Conservation (phyloP, 2,797 vertebrate genomes). For the Poeciliopsis paucimaculata region DNA sequence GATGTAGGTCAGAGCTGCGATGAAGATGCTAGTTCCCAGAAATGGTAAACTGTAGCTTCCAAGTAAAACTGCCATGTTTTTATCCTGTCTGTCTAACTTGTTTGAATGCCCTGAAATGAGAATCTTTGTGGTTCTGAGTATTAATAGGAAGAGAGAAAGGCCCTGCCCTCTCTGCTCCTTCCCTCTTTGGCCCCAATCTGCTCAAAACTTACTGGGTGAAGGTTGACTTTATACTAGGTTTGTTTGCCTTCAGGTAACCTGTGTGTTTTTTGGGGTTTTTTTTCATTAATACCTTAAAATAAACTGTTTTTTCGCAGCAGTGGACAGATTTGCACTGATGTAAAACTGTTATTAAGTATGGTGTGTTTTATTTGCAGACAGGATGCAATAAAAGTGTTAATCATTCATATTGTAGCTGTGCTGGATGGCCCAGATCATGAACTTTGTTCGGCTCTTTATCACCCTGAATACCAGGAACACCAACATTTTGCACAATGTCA, state of each 20-base stretch:
- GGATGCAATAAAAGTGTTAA: slow-evolving; percentile 32
- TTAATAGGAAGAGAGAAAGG: not conserved
- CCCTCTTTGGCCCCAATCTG: not conserved
- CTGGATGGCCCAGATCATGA: not conserved
- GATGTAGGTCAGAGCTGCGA: slow-evolving; percentile 64
- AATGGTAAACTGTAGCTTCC: slow-evolving; percentile 48
- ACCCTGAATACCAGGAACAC: not conserved
- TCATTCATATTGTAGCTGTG: slow-evolving; percentile 41
- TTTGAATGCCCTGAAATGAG: not conserved
- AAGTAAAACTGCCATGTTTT: slow-evolving; percentile 44
- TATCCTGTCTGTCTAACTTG: slow-evolving; percentile 19
- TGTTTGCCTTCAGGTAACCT: not conserved
- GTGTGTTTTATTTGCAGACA: not conserved
- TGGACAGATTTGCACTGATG: not conserved
- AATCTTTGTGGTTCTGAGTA: not conserved
- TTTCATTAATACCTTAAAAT: no score
- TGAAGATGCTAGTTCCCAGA: slow-evolving; percentile 49
- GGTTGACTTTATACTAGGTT: not conserved
- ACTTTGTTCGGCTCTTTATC: slow-evolving; percentile 22
- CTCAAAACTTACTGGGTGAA: not conserved
- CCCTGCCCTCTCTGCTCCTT: slow-evolving; percentile 17
- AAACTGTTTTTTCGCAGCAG: not conserved
- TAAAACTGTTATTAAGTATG: not conserved
- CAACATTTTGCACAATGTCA: not conserved
- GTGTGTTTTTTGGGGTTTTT: fast-evolving